Conservation (phyloP, 1,140 invertebrate genomes). For the Drosophila malerkotliana region DNA sequence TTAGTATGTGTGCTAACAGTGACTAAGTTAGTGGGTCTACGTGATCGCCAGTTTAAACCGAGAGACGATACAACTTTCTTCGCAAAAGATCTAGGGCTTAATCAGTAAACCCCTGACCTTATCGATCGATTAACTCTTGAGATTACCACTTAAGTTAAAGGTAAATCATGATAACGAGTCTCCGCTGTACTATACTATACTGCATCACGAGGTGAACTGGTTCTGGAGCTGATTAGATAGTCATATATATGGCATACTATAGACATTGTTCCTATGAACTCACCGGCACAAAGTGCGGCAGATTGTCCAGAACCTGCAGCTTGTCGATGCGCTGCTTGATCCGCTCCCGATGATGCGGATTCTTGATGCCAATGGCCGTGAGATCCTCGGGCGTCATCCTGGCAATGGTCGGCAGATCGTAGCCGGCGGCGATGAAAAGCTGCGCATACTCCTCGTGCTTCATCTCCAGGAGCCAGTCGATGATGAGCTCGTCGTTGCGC, state of each 20-base stretch:
- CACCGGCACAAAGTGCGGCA: conserved; percentile 96
- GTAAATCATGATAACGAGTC: background rate
- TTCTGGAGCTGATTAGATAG: conserved; percentile 35
- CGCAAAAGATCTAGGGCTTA: no score
- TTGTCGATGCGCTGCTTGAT: conserved; percentile 98
- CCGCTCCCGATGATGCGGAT: conserved; percentile 97
- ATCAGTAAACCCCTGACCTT: background rate
- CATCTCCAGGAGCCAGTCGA: conserved; percentile 97
- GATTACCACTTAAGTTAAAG: background rate
- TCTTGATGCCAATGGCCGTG: conserved; percentile 95
- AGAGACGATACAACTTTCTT: no score
- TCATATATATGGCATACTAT: conserved; percentile 28
- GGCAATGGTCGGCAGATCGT: conserved; percentile 98
- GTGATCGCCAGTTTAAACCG: conserved; percentile 1
- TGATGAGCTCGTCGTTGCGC: conserved; percentile 92
- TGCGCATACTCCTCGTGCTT: conserved; percentile 98
- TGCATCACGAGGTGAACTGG: conserved; percentile 36
- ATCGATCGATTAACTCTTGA: background rate
- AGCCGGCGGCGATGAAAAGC: conserved; percentile 97
- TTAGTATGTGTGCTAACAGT: conserved; percentile 36
- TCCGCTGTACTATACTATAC: conserved; percentile 17
- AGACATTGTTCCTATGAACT: conserved; percentile 72
- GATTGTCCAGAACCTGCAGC: conserved; percentile 96
- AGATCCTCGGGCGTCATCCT: conserved; percentile 98
- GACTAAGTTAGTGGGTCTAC: conserved; percentile 46